Percentiles rank a stretch among this genome's conserved stretches.
Conservation (phyloP, 2,797 vertebrate genomes). For the Huso huso region DNA sequence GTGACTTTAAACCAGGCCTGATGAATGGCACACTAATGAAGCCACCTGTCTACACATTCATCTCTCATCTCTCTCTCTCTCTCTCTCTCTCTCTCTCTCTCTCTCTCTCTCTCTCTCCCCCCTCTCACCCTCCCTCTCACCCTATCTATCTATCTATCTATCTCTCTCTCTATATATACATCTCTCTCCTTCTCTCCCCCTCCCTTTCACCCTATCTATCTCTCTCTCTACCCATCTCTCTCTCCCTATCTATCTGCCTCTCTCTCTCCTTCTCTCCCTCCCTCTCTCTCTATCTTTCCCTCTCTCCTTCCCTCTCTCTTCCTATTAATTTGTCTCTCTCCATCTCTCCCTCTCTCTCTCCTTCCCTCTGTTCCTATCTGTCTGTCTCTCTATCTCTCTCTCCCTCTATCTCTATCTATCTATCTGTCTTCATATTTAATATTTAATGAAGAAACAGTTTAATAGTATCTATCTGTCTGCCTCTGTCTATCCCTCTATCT, state of each 20-base stretch:
- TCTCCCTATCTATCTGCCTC: conserved; percentile 7
- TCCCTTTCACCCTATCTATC: background rate
- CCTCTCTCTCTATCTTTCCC: conserved; percentile 16
- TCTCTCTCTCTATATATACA: conserved; percentile 12
- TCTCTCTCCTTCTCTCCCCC: background rate
- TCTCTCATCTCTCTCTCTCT: conserved; percentile 29
- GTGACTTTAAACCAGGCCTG: too few relatives aligned
- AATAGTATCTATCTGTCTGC: conserved; percentile 11
- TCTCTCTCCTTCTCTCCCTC: background rate
- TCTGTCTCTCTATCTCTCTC: conserved; percentile 10
- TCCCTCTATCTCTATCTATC: background rate
- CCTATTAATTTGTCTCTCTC: too few relatives aligned
- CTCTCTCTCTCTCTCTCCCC: background rate
- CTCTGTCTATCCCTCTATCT: background rate
- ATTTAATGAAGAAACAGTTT: background rate
- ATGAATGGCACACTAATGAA: too few relatives aligned
- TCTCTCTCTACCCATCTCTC: conserved; percentile 1
- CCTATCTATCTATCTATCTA: background rate
- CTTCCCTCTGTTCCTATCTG: too few relatives aligned
- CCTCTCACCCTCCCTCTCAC: conserved; percentile 1
- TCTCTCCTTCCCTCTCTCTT: background rate
- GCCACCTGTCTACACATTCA: too few relatives aligned
- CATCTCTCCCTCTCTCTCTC: background rate
- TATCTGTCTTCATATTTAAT: background rate
- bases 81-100: conserved; percentile 8